Evolutionary conservation across 2,888 invertebrate genomes (phyloP).

Genomic region (Mythimna pallens): DNA sequence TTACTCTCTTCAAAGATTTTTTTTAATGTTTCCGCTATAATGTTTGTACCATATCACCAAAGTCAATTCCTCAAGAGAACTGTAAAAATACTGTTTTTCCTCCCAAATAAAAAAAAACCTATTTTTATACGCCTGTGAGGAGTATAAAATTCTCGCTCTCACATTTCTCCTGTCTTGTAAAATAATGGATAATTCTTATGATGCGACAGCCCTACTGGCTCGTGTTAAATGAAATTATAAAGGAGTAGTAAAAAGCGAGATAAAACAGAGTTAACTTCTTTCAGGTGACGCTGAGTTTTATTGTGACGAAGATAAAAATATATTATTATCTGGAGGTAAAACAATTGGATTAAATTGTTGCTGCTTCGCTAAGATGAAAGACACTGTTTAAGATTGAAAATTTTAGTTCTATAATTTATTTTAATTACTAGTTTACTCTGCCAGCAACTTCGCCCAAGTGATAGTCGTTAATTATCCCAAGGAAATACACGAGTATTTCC

Average conservation of each 20-base stretch:
- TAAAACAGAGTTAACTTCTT: constrained; percentile 52
- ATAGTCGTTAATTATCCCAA: too few species aligned
- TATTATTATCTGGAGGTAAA: constrained; percentile 18
- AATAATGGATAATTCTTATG: constrained; percentile 44
- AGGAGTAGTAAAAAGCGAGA: constrained; percentile 60
- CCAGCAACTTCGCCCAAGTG: too few species aligned
- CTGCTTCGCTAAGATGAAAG: not conserved
- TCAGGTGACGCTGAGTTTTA: constrained; percentile 47
- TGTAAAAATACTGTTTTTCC: not conserved
- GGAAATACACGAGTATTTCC: too few species aligned
- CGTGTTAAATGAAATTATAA: constrained; percentile 55
- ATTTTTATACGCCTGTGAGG: not conserved
- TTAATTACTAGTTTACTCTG: not conserved
- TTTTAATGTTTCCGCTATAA: too few species aligned
- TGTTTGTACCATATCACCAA: not conserved
- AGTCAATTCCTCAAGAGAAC: not conserved
- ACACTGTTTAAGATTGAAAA: not conserved
- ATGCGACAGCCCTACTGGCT: constrained; percentile 40
- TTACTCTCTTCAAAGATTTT: too few species aligned
- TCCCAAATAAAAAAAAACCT: not conserved
- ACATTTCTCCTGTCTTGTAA: constrained; percentile 31
- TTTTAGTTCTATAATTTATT: not conserved
- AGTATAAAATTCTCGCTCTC: constrained; percentile 13
- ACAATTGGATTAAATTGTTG: constrained; percentile 32
- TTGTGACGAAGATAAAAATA: constrained; percentile 34